phyloP scores from a whole-genome alignment of 2,113 vertebrate genomes.

The Elephantulus edwardii region DNA sequence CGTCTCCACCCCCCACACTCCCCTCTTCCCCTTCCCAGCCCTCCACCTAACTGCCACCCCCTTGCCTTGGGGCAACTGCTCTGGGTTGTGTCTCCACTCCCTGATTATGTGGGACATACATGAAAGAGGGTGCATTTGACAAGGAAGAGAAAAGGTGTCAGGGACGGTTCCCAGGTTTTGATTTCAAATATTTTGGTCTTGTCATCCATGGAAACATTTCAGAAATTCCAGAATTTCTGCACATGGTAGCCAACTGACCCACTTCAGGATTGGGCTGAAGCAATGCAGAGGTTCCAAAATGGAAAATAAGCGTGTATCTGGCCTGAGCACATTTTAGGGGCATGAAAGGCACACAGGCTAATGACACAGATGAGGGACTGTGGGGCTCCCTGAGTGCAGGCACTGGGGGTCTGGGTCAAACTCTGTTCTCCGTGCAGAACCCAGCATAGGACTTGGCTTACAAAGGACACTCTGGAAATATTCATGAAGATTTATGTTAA shows the following conservation, averaged over 20 bases:
- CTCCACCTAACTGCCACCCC: no score
- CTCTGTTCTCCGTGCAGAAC: not conserved
- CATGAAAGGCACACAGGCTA: not conserved
- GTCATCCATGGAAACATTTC: not conserved
- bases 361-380: not conserved
- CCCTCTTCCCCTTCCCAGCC: no score
- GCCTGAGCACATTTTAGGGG: not conserved
- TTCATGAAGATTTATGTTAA: not conserved
- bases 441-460: no score
- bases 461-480: not conserved
- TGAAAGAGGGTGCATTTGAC: not conserved
- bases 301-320: not conserved
- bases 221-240: slow-evolving; percentile 50
- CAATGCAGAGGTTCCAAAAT: not conserved
- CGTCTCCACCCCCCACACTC: no score
- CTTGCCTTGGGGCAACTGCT: no score
- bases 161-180: not conserved
- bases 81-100: not conserved
- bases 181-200: slow-evolving; percentile 12
- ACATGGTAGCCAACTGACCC: not conserved
- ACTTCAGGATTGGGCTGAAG: not conserved
- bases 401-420: not conserved
- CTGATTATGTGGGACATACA: not conserved
- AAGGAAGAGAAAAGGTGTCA: not conserved
- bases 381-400: not conserved